Evolutionary conservation across 2,113 vertebrate species (phyloP).

Genomic region (Theropithecus gelada): DNA sequence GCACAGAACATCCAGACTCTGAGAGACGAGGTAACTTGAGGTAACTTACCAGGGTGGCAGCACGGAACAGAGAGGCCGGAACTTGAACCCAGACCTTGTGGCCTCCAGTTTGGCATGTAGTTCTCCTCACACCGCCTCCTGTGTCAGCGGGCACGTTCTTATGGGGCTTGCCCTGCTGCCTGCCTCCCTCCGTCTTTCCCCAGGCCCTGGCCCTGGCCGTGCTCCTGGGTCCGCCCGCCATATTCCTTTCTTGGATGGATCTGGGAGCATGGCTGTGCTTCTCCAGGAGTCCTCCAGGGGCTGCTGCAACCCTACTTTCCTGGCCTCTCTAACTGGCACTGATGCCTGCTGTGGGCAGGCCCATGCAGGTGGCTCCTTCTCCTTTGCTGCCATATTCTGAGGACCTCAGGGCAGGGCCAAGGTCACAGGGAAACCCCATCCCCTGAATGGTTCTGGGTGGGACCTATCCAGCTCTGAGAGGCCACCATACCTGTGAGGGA

Average conservation of each 20-base stretch:
- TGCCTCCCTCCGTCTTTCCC: not conserved
- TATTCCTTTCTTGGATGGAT: too few relatives aligned
- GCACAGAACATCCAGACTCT: not conserved
- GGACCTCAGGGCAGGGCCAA: not conserved
- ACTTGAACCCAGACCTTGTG: not conserved
- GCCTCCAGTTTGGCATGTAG: not conserved
- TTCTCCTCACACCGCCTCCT: not conserved
- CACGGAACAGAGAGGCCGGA: not conserved
- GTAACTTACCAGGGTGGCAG: not conserved
- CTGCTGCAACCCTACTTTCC: not conserved
- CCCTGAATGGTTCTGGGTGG: not conserved
- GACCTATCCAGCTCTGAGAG: not conserved
- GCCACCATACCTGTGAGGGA: not conserved
- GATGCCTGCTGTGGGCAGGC: not conserved
- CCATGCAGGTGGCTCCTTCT: not conserved
- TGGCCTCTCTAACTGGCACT: not conserved
- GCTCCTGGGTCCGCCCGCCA: not conserved
- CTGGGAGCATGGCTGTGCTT: not conserved
- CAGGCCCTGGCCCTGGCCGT: not conserved
- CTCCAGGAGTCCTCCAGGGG: not conserved
- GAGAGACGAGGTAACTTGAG: not conserved
- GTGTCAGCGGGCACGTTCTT: fast-evolving
- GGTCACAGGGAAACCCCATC: not conserved
- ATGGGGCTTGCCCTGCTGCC: not conserved
- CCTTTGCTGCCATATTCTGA: not conserved